phyloP scores from a whole-genome alignment of 2,113 vertebrate species.

The Anhinga rufa region DNA sequence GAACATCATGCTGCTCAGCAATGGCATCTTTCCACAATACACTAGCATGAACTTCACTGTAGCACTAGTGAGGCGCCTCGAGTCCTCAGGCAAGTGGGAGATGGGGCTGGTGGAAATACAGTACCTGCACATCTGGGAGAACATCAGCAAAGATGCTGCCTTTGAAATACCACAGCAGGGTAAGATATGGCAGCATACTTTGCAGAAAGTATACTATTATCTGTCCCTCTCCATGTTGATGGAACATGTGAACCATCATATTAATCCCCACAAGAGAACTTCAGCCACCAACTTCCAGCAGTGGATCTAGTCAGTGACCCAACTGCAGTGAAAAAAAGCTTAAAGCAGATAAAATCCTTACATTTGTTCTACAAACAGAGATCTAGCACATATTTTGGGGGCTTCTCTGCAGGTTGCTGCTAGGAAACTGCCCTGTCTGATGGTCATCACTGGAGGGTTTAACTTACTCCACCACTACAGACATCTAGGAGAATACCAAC shows the following conservation, averaged over 20 bases:
- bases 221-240: not conserved
- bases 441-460: not conserved
- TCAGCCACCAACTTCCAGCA: not conserved
- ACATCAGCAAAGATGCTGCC: not conserved
- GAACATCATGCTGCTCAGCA: not conserved
- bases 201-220: not conserved
- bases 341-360: not conserved
- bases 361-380: not conserved
- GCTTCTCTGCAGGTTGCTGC: not conserved
- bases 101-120: not conserved
- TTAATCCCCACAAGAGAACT: not conserved
- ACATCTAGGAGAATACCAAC: not conserved
- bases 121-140: not conserved
- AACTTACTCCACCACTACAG: not conserved
- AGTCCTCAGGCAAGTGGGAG: not conserved
- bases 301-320: not conserved
- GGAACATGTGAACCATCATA: not conserved
- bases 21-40: not conserved
- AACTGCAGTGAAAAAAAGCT: not conserved
- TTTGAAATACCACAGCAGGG: not conserved
- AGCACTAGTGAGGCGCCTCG: not conserved
- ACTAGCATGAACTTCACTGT: not conserved
- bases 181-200: not conserved
- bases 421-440: not conserved
- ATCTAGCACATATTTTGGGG: not conserved